phyloP scores from a whole-genome alignment of 2,797 vertebrate species.

The Vireo griseus region DNA sequence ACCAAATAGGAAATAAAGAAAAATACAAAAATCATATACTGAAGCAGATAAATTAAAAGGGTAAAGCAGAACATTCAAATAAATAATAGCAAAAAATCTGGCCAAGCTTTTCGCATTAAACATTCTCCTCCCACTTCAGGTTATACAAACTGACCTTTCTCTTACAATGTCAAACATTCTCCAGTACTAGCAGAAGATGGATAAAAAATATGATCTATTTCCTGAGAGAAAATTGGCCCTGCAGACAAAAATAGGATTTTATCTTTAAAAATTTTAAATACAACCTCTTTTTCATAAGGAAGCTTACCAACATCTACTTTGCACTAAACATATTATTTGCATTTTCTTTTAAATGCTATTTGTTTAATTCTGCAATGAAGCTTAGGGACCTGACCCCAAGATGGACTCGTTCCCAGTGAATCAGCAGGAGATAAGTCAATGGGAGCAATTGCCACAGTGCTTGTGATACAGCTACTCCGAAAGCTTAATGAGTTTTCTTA shows the following conservation, averaged over 20 bases:
- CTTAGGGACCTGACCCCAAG: slow-evolving; percentile 31
- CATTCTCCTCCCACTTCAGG: neutral
- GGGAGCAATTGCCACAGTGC: slow-evolving; percentile 83
- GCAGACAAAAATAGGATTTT: neutral
- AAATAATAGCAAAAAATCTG: neutral
- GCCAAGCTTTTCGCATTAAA: neutral
- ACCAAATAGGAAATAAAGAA: neutral
- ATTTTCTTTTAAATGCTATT: slow-evolving; percentile 15
- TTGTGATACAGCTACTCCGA: slow-evolving; percentile 83
- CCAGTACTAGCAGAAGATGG: neutral
- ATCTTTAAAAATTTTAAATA: neutral
- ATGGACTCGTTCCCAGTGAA: slow-evolving; percentile 59
- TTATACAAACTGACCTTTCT: slow-evolving; percentile 32
- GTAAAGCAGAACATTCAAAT: neutral
- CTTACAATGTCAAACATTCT: slow-evolving; percentile 42
- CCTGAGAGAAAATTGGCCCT: neutral
- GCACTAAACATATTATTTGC: neutral
- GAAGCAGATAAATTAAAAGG: neutral
- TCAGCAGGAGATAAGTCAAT: slow-evolving; percentile 57
- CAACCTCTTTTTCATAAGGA: neutral
- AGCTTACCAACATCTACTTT: neutral
- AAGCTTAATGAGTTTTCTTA: slow-evolving; percentile 91
- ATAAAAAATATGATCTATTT: neutral
- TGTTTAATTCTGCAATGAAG: slow-evolving; percentile 28
- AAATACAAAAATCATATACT: neutral